These are phyloP conservation scores for Panopea generosa DNA, from an alignment of 2,888 invertebrate genomes.

Conservation along the genomic window DNA sequence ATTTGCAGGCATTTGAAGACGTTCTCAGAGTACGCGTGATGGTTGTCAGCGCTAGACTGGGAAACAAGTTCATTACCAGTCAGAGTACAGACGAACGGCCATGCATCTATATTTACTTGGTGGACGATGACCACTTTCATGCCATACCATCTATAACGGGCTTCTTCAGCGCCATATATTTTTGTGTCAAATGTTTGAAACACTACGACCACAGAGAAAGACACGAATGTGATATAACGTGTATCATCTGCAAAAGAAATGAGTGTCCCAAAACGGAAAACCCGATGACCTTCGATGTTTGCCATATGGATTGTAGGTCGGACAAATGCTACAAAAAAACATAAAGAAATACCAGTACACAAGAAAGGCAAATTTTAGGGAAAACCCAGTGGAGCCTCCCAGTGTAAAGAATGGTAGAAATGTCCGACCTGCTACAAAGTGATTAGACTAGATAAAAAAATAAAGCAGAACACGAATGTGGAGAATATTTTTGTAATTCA, in stretches of 20 bases:
- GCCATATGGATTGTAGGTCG: constrained; percentile 29
- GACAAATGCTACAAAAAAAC: constrained; percentile 18
- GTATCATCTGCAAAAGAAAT: constrained; percentile 39
- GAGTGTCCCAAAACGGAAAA: constrained; percentile 25
- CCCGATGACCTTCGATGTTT: constrained; percentile 2
- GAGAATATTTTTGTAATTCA: constrained; percentile 25
- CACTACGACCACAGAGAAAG: constrained; percentile 29
- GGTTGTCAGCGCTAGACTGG: constrained; percentile 50
- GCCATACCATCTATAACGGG: constrained; percentile 30
- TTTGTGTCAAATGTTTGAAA: constrained; percentile 21
- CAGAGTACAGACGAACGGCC: constrained; percentile 27
- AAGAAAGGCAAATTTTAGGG: constrained; percentile 22
- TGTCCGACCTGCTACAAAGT: constrained; percentile 32
- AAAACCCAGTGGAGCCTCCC: constrained; percentile 5
- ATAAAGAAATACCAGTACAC: constrained; percentile 8
- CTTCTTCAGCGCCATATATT: constrained; percentile 42
- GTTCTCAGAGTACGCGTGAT: constrained; percentile 32
- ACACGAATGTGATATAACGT: constrained; percentile 29
- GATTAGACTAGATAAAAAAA: constrained; percentile 5
- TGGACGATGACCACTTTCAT: constrained; percentile 43
- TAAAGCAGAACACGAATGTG: constrained; percentile 27
- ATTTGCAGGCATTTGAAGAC: constrained; percentile 14
- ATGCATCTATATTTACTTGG: constrained; percentile 41
- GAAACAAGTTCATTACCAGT: constrained; percentile 45
- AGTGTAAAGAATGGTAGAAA: constrained; percentile 28